phyloP scores from a whole-genome alignment of 2,797 vertebrate species.

The Rallus crepitans region DNA sequence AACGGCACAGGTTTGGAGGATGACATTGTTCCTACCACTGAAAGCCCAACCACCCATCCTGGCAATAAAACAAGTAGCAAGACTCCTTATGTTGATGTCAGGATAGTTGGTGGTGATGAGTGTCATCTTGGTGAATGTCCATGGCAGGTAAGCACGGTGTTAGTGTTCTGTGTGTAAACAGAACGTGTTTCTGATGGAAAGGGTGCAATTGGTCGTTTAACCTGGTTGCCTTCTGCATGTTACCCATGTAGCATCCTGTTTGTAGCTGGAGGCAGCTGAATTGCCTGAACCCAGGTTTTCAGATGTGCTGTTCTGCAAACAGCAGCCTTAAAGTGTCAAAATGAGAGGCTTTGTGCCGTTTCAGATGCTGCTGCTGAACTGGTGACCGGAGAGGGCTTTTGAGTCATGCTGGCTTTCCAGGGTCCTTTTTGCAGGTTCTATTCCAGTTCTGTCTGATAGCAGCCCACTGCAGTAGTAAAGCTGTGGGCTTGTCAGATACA shows the following conservation, averaged over 20 bases:
- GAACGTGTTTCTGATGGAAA: neutral
- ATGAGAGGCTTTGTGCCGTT: no score
- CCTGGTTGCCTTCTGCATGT: neutral
- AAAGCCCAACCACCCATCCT: neutral
- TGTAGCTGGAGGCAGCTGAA: neutral
- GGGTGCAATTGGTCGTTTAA: neutral
- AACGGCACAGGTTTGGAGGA: neutral
- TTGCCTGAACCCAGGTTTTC: neutral
- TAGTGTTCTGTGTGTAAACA: neutral
- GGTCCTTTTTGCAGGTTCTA: no score
- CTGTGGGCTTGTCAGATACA: no score
- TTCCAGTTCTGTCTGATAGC: no score
- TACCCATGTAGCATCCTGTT: rapidly evolving
- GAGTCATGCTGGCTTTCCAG: no score
- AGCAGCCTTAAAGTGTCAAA: no score
- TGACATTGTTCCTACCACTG: neutral
- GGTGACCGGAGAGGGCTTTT: no score
- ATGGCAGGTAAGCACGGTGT: slow-evolving; percentile 83
- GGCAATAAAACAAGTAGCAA: neutral
- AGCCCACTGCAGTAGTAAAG: no score
- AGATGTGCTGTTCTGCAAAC: no score
- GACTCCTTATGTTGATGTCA: rapidly evolving
- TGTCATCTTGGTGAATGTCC: slow-evolving; percentile 84
- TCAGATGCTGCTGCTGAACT: no score
- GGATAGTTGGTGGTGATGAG: slow-evolving; percentile 86